These are phyloP conservation scores for Chrysomallon squamiferum DNA, from an alignment of 1,140 invertebrate genomes.

Conservation along the genomic window DNA sequence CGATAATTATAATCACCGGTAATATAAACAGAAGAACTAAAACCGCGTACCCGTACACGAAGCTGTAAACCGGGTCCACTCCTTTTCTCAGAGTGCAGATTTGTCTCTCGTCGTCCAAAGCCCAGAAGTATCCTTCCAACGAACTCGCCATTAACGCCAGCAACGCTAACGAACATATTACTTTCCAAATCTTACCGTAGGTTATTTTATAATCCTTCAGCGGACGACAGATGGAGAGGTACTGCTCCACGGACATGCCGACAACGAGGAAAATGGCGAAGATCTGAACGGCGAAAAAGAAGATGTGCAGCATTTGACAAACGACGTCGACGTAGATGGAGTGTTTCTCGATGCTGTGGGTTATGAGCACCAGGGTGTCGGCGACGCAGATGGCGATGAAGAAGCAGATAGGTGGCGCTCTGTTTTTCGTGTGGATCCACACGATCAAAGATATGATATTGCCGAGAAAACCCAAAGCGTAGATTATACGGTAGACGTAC, in stretches of 20 bases:
- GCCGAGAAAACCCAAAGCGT: conserved; percentile 13
- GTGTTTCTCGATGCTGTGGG: conserved; percentile 18
- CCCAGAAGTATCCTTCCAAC: neutral
- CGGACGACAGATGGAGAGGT: neutral
- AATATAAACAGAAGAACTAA: neutral
- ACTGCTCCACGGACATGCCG: conserved; percentile 15
- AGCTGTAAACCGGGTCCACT: neutral
- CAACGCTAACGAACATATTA: neutral
- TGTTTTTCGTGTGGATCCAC: conserved; percentile 10
- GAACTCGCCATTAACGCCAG: neutral
- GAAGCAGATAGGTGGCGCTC: conserved; percentile 12
- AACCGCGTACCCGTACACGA: neutral
- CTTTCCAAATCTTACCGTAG: neutral
- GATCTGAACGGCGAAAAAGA: conserved; percentile 22
- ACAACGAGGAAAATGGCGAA: conserved; percentile 20
- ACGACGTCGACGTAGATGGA: conserved; percentile 6
- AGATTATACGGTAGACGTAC: conserved; percentile 13
- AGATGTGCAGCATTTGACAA: conserved; percentile 19
- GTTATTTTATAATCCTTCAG: neutral
- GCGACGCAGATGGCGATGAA: conserved; percentile 23
- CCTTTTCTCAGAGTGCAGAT: neutral
- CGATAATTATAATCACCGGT: neutral
- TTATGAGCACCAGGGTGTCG: conserved; percentile 19
- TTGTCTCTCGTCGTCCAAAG: neutral
- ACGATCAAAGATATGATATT: conserved; percentile 16